phyloP scores from a whole-genome alignment of 1,140 invertebrate genomes.

The Catajapyx aquilonaris region DNA sequence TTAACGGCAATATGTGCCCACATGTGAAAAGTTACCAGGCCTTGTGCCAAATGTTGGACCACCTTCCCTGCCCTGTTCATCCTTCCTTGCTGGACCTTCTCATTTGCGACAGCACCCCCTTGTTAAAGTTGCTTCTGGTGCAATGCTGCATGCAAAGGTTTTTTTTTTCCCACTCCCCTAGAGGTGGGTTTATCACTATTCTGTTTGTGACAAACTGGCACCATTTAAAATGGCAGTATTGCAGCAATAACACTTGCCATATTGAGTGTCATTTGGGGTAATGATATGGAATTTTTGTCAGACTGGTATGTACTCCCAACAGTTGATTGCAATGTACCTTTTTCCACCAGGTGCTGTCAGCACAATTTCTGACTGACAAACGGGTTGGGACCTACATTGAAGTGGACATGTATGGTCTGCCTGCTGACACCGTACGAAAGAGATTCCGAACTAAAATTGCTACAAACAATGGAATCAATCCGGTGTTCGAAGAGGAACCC shows the following conservation, averaged over 20 bases:
- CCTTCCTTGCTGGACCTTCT: no score
- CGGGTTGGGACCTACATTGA: slow-evolving; percentile 93
- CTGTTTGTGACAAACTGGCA: no score
- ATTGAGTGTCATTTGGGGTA: background rate
- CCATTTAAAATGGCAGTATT: slow-evolving; percentile 1
- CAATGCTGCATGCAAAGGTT: no score
- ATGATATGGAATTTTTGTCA: background rate
- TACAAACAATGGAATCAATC: slow-evolving; percentile 90
- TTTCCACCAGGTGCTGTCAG: slow-evolving; percentile 36
- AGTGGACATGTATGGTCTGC: slow-evolving; percentile 97
- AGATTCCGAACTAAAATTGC: slow-evolving; percentile 88
- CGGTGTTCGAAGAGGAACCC: slow-evolving; percentile 84
- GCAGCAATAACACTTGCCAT: background rate
- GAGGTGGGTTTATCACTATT: no score
- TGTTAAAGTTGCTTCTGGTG: no score
- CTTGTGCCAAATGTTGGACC: no score
- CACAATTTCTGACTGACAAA: slow-evolving; percentile 91
- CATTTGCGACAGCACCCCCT: no score
- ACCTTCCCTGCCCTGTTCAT: no score
- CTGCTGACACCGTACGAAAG: slow-evolving; percentile 93
- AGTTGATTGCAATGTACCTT: background rate
- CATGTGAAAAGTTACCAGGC: no score
- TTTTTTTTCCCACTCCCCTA: no score
- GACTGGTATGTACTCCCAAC: background rate
- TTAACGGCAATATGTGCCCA: no score